Conservation (phyloP, 2,888 invertebrate genomes). For the Aethes cnicana region DNA sequence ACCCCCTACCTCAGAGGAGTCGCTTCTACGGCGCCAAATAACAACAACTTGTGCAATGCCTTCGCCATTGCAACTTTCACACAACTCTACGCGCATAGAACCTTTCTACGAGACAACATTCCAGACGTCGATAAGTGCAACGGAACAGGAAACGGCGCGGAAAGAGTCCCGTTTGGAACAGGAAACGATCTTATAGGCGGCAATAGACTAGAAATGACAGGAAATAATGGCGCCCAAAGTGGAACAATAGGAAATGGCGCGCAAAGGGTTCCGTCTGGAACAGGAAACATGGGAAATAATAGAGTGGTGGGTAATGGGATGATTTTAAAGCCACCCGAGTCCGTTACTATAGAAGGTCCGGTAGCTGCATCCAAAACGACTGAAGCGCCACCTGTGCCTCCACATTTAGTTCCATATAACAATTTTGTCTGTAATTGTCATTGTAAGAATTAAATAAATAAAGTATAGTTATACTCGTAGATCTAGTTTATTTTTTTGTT, state of each 20-base stretch:
- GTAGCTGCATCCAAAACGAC: too few species aligned
- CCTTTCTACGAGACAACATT: constrained; percentile 10
- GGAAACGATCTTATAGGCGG: not conserved
- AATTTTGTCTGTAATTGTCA: constrained; percentile 14
- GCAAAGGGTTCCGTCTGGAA: too few species aligned
- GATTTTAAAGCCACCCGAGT: too few species aligned
- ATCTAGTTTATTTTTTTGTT: too few species aligned
- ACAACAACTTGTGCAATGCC: constrained; percentile 16
- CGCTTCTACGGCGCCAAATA: constrained; percentile 16
- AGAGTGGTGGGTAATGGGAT: not conserved
- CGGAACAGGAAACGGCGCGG: not conserved
- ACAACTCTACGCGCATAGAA: not conserved
- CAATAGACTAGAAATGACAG: not conserved
- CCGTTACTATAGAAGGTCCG: too few species aligned
- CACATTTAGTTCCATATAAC: not conserved
- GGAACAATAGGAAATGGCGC: not conserved
- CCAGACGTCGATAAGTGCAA: constrained; percentile 4
- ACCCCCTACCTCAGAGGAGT: constrained; percentile 17
- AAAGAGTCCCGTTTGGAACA: too few species aligned
- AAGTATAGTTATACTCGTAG: too few species aligned
- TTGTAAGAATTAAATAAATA: constrained; percentile 3
- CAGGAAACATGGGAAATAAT: not conserved
- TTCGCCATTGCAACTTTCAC: constrained; percentile 15
- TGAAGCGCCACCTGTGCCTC: too few species aligned
- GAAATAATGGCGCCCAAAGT: too few species aligned